Base-by-base conservation (phyloP, 2,797 vertebrate genomes). In the Nyctibius grandis region DNA sequence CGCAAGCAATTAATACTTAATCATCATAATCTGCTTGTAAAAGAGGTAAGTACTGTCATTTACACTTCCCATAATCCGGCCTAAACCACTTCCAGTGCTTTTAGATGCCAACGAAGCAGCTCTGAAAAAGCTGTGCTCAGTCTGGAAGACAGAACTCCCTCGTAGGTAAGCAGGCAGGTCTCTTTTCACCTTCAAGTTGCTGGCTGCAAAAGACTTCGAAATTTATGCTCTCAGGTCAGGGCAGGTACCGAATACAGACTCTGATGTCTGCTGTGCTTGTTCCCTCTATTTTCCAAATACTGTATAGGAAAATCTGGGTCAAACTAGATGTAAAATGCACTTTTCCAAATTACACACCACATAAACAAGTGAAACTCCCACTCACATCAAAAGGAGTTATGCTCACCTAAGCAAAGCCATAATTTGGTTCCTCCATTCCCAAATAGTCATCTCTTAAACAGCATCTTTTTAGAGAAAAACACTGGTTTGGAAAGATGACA, bases 381-480 rank as follows among this genome's bases (percentile, higher is more conserved):
- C 74, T 50, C 81, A 48, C 51, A 68, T 86, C 67, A 34, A 53
- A 69, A 88, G 56, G 67, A 86, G 83, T 70, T 85, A 69, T 4
- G 56, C 56, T 87, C 57, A 85, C 81, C 73, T 85, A 85, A 79
- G 59, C 80, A 63, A 79, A 74, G 38, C 34, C 14, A 0, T 54
- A 38, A 72, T 91, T 92, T 92, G n/a, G 12, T 42, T 78, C 25
- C 26, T 77, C 21, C 36, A 8, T 28, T 85, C 72, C 54, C 47
- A 91, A 34, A 50, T 34, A 69, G 42, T 82, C 2, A 53, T 34
- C 84, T 74, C 84, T 93, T 88, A 85, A 65, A 83, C 51, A 77
- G 57, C 36, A 38, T 84, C 85, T 92, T 97, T 96, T 92, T 44
- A 89, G 84, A 96, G 61, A 79, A 77, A 75, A 95, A 82, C 72